Percentiles rank a stretch among this genome's conserved stretches.
These are phyloP conservation scores for Gadus macrocephalus DNA, from an alignment of 2,113 vertebrate genomes.

Conservation along the genomic window DNA sequence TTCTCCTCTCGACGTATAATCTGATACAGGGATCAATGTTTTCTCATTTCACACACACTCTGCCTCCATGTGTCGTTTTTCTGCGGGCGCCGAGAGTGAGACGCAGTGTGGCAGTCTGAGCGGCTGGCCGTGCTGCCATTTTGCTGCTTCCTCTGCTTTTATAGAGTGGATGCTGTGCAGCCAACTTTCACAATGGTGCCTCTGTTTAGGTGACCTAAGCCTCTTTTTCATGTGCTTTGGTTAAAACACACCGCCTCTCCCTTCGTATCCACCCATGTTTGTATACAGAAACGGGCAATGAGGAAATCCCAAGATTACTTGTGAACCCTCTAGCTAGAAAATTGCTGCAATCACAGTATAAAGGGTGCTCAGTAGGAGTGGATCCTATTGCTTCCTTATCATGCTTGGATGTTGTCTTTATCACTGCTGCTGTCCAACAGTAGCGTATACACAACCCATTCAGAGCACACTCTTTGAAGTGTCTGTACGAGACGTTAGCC, in stretches of 20 bases:
- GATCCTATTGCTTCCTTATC: conserved; percentile 24
- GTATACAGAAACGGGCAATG: conserved; percentile 54
- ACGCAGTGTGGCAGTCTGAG: background rate
- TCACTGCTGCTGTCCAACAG: conserved; percentile 27
- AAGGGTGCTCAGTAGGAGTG: conserved; percentile 22
- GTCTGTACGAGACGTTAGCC: background rate
- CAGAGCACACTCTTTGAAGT: conserved; percentile 11
- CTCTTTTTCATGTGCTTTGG: conserved; percentile 18
- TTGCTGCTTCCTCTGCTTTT: conserved; percentile 1
- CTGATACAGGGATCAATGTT: no score
- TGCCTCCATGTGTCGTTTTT: no score
- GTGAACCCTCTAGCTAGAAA: conserved; percentile 25
- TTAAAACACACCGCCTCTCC: background rate
- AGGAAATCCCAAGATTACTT: conserved; percentile 31
- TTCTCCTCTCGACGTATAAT: no score
- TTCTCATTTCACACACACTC: no score
- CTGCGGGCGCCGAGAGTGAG: no score
- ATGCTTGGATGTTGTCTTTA: conserved; percentile 19
- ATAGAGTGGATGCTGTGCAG: conserved; percentile 18
- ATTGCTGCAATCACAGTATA: background rate
- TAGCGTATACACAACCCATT: conserved; percentile 30
- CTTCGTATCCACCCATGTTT: conserved; percentile 24
- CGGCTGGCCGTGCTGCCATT: conserved; percentile 1
- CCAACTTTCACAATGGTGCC: conserved; percentile 35
- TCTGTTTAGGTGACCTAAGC: conserved; percentile 31